These are phyloP conservation scores for Drosophila meridiana DNA, from an alignment of 2,888 invertebrate species.

Conservation along the genomic window DNA sequence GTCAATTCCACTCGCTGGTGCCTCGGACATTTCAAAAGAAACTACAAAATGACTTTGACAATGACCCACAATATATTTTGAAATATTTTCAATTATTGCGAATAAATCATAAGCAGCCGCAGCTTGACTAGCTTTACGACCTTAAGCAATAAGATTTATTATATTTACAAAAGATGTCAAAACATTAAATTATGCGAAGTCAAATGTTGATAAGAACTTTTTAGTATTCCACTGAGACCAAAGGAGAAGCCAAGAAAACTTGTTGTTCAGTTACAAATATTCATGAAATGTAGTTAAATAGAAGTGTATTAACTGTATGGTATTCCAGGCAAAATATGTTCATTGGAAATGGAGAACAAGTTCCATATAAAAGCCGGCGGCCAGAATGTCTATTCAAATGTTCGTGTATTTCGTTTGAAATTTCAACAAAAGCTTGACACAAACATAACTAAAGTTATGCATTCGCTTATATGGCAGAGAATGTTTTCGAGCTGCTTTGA, in stretches of 20 bases:
- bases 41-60: constrained; percentile 4
- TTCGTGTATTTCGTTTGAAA: background rate
- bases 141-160: constrained; percentile 38
- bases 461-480: background rate
- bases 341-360: background rate
- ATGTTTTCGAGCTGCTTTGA: background rate
- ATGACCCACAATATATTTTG: background rate
- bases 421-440: background rate
- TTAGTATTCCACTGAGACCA: too few species aligned
- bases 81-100: constrained; percentile 3
- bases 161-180: background rate
- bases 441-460: background rate
- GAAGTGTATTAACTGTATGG: too few species aligned
- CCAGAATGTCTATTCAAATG: background rate
- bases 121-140: constrained; percentile 23
- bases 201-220: background rate
- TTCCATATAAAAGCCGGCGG: background rate
- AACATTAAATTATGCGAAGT: background rate
- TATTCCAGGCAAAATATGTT: background rate
- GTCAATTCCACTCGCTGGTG: background rate
- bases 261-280: too few species aligned
- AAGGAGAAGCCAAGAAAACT: too few species aligned
- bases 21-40: background rate
- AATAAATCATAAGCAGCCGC: constrained; percentile 26
- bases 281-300: too few species aligned